These are phyloP conservation scores for Drosophila fulvimacula DNA, from an alignment of 2,888 invertebrate genomes.

Conservation along the genomic window DNA sequence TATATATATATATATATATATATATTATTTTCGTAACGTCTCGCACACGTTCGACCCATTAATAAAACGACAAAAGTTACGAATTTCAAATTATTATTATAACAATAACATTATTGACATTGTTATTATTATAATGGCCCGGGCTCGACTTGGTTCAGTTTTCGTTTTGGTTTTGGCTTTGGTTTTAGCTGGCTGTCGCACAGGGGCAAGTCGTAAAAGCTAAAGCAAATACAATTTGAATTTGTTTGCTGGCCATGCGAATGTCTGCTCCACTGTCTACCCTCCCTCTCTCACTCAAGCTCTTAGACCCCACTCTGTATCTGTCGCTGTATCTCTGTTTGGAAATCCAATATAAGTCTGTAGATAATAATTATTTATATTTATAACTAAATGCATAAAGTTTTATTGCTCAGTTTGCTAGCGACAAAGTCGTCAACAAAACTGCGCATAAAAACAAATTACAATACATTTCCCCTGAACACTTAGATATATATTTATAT, in stretches of 20 bases:
- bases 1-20: constrained; percentile 23
- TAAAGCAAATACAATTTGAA: constrained; percentile 65
- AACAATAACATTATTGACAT: constrained; percentile 77
- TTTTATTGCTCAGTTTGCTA: constrained; percentile 66
- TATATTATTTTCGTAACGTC: constrained; percentile 30
- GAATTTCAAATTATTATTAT: constrained; percentile 79
- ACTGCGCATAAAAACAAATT: constrained; percentile 76
- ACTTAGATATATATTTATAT: constrained; percentile 33
- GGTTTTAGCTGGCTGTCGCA: constrained; percentile 39
- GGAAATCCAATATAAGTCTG: constrained; percentile 66
- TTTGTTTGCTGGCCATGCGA: constrained; percentile 50
- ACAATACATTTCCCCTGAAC: constrained; percentile 58
- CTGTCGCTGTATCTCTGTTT: constrained; percentile 43
- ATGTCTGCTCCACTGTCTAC: constrained; percentile 1
- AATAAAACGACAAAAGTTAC: constrained; percentile 80
- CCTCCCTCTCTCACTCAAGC: neutral
- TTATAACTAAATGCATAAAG: constrained; percentile 81
- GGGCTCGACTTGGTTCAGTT: constrained; percentile 26
- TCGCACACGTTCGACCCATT: constrained; percentile 76
- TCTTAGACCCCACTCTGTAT: constrained; percentile 15
- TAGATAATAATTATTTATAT: constrained; percentile 81
- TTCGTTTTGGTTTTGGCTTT: constrained; percentile 26
- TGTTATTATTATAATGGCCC: constrained; percentile 69
- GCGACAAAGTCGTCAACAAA: constrained; percentile 71
- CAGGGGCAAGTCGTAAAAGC: constrained; percentile 57